A percentile compares a stretch with the other conserved stretches of the same genome.
Evolutionary conservation across 2,797 vertebrate genomes (phyloP).

Genomic region (Odontamblyopus rebecca): DNA sequence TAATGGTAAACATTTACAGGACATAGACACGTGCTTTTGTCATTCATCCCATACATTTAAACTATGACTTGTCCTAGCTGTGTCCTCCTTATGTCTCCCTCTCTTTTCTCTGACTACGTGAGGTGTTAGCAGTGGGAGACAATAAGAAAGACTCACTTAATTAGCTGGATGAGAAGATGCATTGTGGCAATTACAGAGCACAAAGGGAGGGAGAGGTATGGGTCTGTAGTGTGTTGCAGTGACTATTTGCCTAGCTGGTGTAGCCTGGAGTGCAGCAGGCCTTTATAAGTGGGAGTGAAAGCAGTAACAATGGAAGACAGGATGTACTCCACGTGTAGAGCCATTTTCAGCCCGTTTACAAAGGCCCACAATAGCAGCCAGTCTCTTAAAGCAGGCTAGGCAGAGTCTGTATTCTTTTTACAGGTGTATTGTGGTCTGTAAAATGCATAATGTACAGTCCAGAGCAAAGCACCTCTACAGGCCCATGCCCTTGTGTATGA

Average conservation of each 20-base stretch:
- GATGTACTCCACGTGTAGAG: constrained; percentile 63
- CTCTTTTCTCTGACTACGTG: constrained; percentile 38
- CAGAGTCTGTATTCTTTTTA: constrained; percentile 25
- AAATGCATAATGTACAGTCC: constrained; percentile 17
- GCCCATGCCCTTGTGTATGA: constrained; percentile 8
- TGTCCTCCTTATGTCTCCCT: constrained; percentile 16
- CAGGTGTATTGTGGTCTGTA: constrained; percentile 22
- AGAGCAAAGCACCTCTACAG: constrained; percentile 11
- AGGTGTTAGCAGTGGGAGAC: constrained; percentile 74
- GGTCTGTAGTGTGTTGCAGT: constrained; percentile 70
- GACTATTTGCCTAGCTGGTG: constrained; percentile 60
- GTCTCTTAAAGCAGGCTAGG: constrained; percentile 45
- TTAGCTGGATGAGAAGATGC: constrained; percentile 80
- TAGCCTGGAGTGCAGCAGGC: constrained; percentile 62
- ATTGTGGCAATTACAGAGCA: constrained; percentile 81
- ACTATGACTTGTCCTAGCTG: constrained; percentile 29
- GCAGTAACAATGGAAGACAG: constrained; percentile 69
- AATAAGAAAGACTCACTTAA: constrained; percentile 80
- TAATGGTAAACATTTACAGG: constrained; percentile 65
- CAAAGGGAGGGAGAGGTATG: constrained; percentile 73
- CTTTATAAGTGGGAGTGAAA: constrained; percentile 64
- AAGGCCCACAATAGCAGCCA: constrained; percentile 48
- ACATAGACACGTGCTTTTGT: constrained; percentile 49
- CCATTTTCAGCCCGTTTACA: constrained; percentile 66
- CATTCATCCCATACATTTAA: constrained; percentile 47